Conservation (phyloP, 2,888 invertebrate species). For the Parasteatoda lunata region DNA sequence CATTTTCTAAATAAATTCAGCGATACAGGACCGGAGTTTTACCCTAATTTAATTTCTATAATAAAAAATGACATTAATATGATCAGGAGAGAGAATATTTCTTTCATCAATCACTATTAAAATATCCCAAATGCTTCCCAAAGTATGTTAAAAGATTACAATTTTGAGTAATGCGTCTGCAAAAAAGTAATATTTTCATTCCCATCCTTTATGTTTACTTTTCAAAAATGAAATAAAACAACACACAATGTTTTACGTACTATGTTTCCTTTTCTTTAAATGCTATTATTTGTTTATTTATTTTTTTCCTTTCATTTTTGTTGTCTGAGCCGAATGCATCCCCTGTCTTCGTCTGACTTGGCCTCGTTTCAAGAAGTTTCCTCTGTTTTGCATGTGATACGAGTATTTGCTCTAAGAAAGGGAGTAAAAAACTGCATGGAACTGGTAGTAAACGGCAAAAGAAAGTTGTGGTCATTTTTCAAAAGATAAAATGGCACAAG, state of each 20-base stretch:
- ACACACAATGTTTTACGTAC: conserved; percentile 2
- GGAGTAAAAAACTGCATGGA: not conserved
- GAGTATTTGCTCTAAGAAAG: not conserved
- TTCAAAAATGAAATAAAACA: conserved; percentile 3
- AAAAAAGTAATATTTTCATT: not conserved
- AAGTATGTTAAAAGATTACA: not conserved
- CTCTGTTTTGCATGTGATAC: conserved; percentile 34
- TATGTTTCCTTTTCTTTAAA: not conserved
- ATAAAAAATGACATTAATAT: conserved; percentile 27
- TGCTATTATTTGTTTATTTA: not conserved
- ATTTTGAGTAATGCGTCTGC: not conserved
- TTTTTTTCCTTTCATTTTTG: not conserved
- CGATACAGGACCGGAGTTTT: not conserved
- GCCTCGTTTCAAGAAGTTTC: conserved; percentile 13
- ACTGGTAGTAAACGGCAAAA: not conserved
- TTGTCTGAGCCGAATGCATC: not conserved
- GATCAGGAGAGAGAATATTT: conserved; percentile 13
- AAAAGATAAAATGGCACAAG: conserved; percentile 41
- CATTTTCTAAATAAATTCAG: too few relatives aligned
- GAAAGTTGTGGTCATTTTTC: conserved; percentile 54
- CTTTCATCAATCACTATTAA: conserved; percentile 17
- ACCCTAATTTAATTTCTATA: conserved; percentile 23
- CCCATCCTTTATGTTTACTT: not conserved
- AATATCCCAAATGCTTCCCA: conserved; percentile 14
- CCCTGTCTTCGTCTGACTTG: not conserved